Conservation (phyloP, 2,113 vertebrate genomes). For the Malurus elegans region DNA sequence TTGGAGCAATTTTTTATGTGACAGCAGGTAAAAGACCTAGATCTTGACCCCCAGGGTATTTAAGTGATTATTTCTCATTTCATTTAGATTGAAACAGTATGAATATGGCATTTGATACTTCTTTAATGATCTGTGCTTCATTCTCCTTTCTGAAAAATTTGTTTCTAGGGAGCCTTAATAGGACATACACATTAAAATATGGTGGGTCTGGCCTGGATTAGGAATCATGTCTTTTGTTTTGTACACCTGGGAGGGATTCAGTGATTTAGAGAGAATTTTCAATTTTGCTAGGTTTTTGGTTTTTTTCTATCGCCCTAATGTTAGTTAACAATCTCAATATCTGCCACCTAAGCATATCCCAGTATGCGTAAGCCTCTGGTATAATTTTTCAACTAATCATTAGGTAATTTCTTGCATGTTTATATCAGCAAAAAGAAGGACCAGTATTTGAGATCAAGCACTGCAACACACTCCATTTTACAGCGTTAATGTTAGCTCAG, state of each 20-base stretch:
- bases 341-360: background rate
- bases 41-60: background rate
- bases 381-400: background rate
- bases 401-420: background rate
- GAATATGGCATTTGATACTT: background rate
- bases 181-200: background rate
- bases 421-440: background rate
- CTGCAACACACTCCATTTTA: background rate
- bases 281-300: background rate
- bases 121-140: background rate
- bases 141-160: background rate
- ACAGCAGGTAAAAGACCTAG: background rate
- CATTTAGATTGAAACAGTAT: background rate
- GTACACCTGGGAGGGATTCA: background rate
- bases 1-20: background rate
- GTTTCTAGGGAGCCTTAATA: background rate
- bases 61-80: constrained; percentile 4
- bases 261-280: background rate
- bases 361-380: background rate
- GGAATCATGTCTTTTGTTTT: background rate
- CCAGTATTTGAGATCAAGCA: background rate
- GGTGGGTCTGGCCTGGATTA: background rate
- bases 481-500: background rate
- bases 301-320: background rate
- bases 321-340: background rate